Evolutionary conservation across 2,113 vertebrate genomes (phyloP).

Genomic region (Chroicocephalus ridibundus): DNA sequence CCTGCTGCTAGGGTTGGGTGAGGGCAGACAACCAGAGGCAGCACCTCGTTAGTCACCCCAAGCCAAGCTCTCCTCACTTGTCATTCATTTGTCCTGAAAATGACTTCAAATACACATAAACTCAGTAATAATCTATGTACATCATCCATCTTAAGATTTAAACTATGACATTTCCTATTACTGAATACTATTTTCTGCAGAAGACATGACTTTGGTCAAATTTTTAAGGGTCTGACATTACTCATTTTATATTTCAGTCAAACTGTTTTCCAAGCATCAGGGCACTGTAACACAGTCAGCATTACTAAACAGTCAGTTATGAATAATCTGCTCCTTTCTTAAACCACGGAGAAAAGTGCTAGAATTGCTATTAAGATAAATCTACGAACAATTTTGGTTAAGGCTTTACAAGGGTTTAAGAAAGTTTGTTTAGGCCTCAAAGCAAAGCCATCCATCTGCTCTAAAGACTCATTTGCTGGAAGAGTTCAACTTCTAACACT

Average conservation of each 20-base stretch:
- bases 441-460: not conserved
- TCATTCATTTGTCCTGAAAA: not conserved
- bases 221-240: not conserved
- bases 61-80: not conserved
- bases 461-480: not conserved
- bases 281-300: not conserved
- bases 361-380: not conserved
- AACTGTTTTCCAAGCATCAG: not conserved
- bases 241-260: not conserved
- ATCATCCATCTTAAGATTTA: not conserved
- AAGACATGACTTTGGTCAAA: not conserved
- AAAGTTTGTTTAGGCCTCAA: not conserved
- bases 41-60: not conserved
- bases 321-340: not conserved
- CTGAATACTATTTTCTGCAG: not conserved
- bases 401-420: not conserved
- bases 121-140: not conserved
- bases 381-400: not conserved
- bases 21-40: not conserved
- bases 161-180: not conserved
- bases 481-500: not conserved
- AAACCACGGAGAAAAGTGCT: not conserved
- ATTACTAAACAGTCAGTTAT: not conserved
- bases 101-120: rapidly evolving
- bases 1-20: not conserved